Percentiles rank a stretch among this genome's conserved stretches.
Conservation (phyloP, 2,888 invertebrate genomes). For the Microplitis deprimator region DNA sequence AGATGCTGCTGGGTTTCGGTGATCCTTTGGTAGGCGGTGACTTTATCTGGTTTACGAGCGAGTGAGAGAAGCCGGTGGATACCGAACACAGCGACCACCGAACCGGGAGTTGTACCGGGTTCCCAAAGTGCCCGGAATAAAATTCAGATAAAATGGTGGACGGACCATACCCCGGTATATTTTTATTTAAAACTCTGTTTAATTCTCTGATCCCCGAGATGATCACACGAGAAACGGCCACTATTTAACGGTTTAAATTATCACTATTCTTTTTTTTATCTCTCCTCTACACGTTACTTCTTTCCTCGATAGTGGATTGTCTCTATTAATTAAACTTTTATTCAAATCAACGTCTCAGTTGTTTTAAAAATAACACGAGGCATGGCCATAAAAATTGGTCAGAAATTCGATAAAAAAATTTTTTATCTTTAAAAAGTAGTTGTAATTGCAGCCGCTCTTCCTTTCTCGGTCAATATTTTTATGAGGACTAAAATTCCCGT, state of each 20-base stretch:
- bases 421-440: background rate
- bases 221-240: no score
- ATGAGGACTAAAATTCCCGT: background rate
- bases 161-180: constrained; percentile 40
- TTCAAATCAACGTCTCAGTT: no score
- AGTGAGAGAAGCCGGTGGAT: constrained; percentile 52
- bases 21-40: constrained; percentile 70
- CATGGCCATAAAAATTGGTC: no score
- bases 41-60: constrained; percentile 70
- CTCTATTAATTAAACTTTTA: no score
- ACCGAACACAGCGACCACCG: background rate
- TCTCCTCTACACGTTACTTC: constrained; percentile 12
- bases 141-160: constrained; percentile 61
- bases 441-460: background rate
- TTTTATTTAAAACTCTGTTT: background rate
- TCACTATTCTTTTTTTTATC: no score
- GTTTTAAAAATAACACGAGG: no score
- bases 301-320: background rate
- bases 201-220: background rate
- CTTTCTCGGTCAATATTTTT: background rate
- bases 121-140: constrained; percentile 47
- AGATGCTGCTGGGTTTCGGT: constrained; percentile 61
- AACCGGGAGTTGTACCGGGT: constrained; percentile 40
- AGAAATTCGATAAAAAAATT: no score
- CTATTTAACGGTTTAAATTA: no score